Evolutionary conservation across 1,140 invertebrate species (phyloP), one percentile per base, ranked within the genome.

Genomic region (Trissolcus basalis): DNA sequence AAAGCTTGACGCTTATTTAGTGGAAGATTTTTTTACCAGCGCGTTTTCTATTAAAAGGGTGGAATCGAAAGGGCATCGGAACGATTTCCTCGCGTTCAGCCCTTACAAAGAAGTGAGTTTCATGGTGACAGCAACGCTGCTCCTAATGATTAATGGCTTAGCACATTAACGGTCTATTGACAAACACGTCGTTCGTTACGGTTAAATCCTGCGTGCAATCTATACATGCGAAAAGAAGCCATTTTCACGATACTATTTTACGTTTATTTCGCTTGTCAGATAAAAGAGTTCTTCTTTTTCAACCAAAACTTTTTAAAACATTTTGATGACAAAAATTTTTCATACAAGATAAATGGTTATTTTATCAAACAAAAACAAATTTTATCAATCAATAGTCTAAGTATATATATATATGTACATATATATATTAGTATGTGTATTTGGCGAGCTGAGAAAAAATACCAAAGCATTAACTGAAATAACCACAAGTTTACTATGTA

Each of bases 111-210:
- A 72, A 73, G 73, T 77, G 77, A 81, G 82, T 83, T 74, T 63
- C 56, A 78, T 78, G 83, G 80, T 86, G 85, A 85, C 84, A 86
- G 82, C 73, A 83, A 65, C 80, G 79, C 53, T 80, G 77, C 79
- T 80, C 80, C 80, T 81, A 87, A 88, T 88, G 87, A 88, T 88
- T 88, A 88, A 88, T 88, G 85, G 84, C 85, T 87, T 87, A 86
- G 83, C 77, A 84, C 87, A 88, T 88, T 88, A 88, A 86, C 85
- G 83, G 81, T 81, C 85, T 85, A 88, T 88, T 88, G 86, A 87
- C 85, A 87, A 88, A 86, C 87, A 85, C 82, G 83, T 84, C 85
- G 79, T 82, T 83, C 82, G 80, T 78, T 74, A 70, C 60, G 72
- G 65, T 70, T 73, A 56, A 75, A 74, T 77, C 58, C 65, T 67